Base-by-base conservation (phyloP, 2,797 vertebrate species). In the Molossus molossus region DNA sequence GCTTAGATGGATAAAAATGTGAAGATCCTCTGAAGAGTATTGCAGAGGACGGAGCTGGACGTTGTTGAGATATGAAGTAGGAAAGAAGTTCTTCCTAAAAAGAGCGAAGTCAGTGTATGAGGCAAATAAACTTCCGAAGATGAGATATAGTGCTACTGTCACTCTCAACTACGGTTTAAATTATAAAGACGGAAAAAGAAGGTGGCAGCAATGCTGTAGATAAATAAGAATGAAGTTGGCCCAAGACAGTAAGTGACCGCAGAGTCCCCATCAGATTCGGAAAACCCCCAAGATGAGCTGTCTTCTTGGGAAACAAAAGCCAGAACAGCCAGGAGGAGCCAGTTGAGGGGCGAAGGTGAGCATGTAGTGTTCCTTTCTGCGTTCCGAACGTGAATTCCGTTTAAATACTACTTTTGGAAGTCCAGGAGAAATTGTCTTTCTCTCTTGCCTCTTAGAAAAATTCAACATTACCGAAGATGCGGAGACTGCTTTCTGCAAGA, bases 341-440 rank as follows among this genome's bases (percentile, higher is more conserved):
- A 84, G 11, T 14, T 50, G 13, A 55, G 14, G 67, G 40, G 15
- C 3, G 6, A 5, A 65, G n/a, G 25, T 5, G 25, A 55, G 3
- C n/a, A 4, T 45, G 40, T 20, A 14, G 18, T 27, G 8, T 82
- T 85, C 85, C 29, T 48, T 84, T 91, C 77, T 45, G 10, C 64
- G 11, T 37, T 12, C 65, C 17, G 9, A 70, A 20, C 9, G 70
- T 57, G 53, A 91, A 5, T 21, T 67, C 69, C 75, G 15, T 69
- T 40, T 65, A 37, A 79, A 48, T 18, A 75, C 53, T 55, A 50
- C 77, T 84, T 94, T 69, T 90, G 20, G 89, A 96, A 79, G 85
- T 72, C 17, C 37, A 64, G 76, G 13, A 77, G 40, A 82, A 64
- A 29, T 10, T 75, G 8, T 79, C 55, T 81, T 29, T 79, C 21